Conservation (phyloP, 53 echinoderm and acorn worm genomes). For the Henricia sp. region DNA sequence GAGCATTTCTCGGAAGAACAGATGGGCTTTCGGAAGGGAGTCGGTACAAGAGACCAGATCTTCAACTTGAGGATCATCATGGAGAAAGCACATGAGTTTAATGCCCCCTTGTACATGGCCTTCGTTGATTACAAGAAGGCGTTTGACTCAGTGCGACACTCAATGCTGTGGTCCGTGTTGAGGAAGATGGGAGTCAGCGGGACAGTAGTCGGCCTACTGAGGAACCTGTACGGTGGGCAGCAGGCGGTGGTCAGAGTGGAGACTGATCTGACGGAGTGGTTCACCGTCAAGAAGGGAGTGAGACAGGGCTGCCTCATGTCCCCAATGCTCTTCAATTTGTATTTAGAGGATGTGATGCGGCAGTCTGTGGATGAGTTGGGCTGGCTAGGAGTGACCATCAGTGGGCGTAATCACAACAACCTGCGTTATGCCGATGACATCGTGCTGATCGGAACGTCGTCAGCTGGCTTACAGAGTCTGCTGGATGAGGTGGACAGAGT, state of each 20-base stretch:
- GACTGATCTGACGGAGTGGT: no score
- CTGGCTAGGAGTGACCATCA: no score
- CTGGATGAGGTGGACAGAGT: no score
- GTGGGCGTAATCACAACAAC: no score
- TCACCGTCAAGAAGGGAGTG: slow-evolving; percentile 3
- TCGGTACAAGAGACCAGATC: slow-evolving; percentile 32
- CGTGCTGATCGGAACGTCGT: no score
- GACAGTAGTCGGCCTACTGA: background rate
- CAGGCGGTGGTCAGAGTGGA: slow-evolving; percentile 35
- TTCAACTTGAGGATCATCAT: slow-evolving; percentile 27
- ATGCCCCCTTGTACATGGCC: background rate
- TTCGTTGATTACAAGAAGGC: slow-evolving; percentile 31
- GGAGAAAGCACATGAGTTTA: background rate
- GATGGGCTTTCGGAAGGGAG: background rate
- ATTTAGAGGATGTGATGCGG: no score
- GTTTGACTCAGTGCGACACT: no score
- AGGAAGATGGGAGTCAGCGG: slow-evolving; percentile 24
- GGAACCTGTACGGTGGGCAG: slow-evolving; percentile 11
- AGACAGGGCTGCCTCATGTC: slow-evolving; percentile 53
- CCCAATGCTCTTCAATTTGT: no score
- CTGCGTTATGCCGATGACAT: no score
- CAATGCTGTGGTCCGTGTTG: slow-evolving; percentile 35
- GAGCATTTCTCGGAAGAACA: background rate
- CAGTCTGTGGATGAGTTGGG: no score
- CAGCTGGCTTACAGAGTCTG: no score